These are phyloP conservation scores for Melierax canorus DNA, from an alignment of 2,113 vertebrate species.

Conservation along the genomic window DNA sequence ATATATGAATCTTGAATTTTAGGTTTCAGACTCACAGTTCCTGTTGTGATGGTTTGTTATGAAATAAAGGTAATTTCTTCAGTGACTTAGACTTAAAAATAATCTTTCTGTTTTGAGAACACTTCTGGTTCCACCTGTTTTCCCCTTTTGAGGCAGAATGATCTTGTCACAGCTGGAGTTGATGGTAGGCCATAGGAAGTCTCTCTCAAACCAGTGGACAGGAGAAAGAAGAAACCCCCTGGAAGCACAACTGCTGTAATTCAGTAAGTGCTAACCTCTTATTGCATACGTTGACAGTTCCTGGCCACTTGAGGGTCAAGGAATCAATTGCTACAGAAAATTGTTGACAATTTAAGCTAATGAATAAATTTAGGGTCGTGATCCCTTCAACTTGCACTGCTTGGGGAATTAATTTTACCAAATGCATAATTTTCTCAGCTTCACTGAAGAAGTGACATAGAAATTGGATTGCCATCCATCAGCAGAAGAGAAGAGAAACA, in stretches of 20 bases:
- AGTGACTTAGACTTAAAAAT: not conserved
- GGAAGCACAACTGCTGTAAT: not conserved
- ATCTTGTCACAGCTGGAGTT: not conserved
- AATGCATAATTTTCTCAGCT: slow-evolving; percentile 1
- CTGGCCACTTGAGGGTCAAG: not conserved
- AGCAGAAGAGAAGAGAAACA: not conserved
- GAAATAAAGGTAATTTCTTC: not conserved
- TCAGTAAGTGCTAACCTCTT: not conserved
- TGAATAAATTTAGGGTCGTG: slow-evolving; percentile 17
- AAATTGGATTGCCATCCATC: not conserved
- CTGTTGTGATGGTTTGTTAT: not conserved
- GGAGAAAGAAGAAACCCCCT: not conserved
- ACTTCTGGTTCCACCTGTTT: not conserved
- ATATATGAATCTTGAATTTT: not conserved
- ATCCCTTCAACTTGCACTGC: not conserved
- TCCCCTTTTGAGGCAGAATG: not conserved
- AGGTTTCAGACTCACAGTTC: not conserved
- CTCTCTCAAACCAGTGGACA: not conserved
- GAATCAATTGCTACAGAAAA: slow-evolving; percentile 17
- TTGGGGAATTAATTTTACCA: not conserved
- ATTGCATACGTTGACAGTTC: not conserved
- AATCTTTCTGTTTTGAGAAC: not conserved
- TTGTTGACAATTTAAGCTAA: slow-evolving; percentile 30
- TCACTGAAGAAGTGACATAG: not conserved
- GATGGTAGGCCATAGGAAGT: not conserved